A percentile compares a stretch with the other conserved stretches of the same genome.
Evolutionary conservation across 2,797 vertebrate genomes (phyloP).

Genomic region (Emydoidea blandingii): DNA sequence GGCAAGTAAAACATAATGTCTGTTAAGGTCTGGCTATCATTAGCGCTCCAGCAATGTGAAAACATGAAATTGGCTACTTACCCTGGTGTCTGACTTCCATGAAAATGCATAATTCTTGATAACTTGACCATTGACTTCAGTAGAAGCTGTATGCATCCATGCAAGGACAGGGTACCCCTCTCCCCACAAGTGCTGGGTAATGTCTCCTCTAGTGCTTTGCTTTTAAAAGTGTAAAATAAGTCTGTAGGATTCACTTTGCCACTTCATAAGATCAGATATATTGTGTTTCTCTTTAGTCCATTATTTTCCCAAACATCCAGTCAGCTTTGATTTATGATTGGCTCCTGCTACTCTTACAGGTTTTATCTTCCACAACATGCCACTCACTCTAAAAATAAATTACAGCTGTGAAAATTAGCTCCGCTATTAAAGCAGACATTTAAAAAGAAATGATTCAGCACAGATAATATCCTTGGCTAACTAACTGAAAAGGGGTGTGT

Average conservation of each 20-base stretch:
- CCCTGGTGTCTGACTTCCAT: background rate
- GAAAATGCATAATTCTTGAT: background rate
- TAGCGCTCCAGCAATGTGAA: background rate
- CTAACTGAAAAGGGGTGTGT: background rate
- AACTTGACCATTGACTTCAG: background rate
- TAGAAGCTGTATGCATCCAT: background rate
- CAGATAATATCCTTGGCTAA: background rate
- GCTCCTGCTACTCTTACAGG: background rate
- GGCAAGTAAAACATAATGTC: background rate
- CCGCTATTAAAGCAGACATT: background rate
- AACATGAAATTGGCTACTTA: background rate
- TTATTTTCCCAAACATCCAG: rapidly evolving
- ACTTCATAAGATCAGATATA: background rate
- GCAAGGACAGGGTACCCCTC: background rate
- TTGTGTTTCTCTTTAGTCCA: rapidly evolving
- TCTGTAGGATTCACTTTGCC: background rate
- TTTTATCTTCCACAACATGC: background rate
- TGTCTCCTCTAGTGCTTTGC: background rate
- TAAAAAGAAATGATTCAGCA: background rate
- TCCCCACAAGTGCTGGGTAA: background rate
- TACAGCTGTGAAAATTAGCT: background rate
- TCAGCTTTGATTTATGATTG: background rate
- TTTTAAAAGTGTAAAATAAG: background rate
- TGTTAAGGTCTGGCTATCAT: background rate
- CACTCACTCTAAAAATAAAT: background rate